Base-by-base conservation (phyloP, 1,140 invertebrate genomes). In the Drosophila pallidifrons region DNA sequence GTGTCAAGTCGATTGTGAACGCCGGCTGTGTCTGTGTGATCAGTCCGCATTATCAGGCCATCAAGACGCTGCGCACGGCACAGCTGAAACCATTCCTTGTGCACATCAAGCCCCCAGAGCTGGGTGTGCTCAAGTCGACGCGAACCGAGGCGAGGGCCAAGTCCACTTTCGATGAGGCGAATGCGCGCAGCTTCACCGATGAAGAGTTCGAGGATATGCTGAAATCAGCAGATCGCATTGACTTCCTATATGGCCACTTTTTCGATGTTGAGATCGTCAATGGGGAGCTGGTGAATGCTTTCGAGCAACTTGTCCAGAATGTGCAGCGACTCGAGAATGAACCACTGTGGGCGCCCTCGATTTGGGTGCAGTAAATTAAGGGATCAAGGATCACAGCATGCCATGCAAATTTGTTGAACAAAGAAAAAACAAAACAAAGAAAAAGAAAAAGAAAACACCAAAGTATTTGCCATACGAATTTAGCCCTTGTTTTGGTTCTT, bases 261-360 rank as follows among this genome's bases (percentile, higher is more conserved):
- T 99, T 99, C 93, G 99, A 99, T 93, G 96, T 97, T 81, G 95
- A 96, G 57, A 96, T 99, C 16, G 95, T 99, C 1, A 99, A 99
- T 91, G 97, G 96, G 15, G 97, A 99, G 86, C 94, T 99, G 52
- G 95, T 96, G 1, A 94, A 95, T 52, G 97, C 98, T 25, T 98
- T 99, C 81, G 96, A 97, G 77, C 96, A 98, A 85, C 95, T 99
- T 2, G 93, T 98, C 4, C 94, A 95, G 73, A 95, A 96, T 49
- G 96, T 97, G 1, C 96, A 96, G 92, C 94, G 96, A 83, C 95
- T 99, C 13, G 98, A 99, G 93, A 97, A 96, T 2, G 98, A 99
- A 92, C 98, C 98, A 7, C 95, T 98, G 11, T 99, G 99, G 99
- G 98, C 99, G 11, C 99, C 99, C 8, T 96, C 96, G 15, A 96